A percentile compares a stretch with the other conserved stretches of the same genome.
Conservation (phyloP, 2,113 vertebrate genomes). For the Scomber japonicus region DNA sequence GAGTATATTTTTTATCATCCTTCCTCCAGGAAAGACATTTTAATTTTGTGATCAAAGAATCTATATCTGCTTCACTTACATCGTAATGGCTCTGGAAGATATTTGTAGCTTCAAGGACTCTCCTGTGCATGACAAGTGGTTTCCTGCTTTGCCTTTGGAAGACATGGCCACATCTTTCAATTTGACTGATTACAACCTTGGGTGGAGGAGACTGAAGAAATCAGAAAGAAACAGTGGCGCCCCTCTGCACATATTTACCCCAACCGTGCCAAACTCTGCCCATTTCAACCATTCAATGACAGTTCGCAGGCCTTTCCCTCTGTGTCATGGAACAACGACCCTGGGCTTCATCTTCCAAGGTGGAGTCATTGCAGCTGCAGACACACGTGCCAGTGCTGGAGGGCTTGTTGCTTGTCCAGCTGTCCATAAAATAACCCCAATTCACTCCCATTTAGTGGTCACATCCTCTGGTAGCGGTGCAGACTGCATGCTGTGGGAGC, state of each 20-base stretch:
- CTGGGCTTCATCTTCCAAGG: conserved; percentile 87
- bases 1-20: not conserved
- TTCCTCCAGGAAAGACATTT: not conserved
- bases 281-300: conserved; percentile 13
- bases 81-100: conserved; percentile 87
- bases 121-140: conserved; percentile 10
- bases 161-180: conserved; percentile 23
- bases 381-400: conserved; percentile 87
- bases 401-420: conserved; percentile 83
- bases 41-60: conserved; percentile 25
- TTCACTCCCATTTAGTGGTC: conserved; percentile 87
- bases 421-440: conserved; percentile 85
- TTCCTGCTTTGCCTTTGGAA: conserved; percentile 45
- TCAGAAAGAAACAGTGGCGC: conserved; percentile 13
- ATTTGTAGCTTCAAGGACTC: conserved; percentile 78
- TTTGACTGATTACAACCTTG: conserved; percentile 10
- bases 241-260: conserved; percentile 61
- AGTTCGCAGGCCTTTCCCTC: conserved; percentile 72
- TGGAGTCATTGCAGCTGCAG: conserved; percentile 88
- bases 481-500: conserved; percentile 87
- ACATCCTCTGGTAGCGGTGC: conserved; percentile 89
- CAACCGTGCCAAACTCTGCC: conserved; percentile 14
- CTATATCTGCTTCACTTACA: not conserved
- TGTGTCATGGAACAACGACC: conserved; percentile 88
- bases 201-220: conserved; percentile 3